Conservation (phyloP, 2,113 vertebrate species). For the Donacobius atricapilla region DNA sequence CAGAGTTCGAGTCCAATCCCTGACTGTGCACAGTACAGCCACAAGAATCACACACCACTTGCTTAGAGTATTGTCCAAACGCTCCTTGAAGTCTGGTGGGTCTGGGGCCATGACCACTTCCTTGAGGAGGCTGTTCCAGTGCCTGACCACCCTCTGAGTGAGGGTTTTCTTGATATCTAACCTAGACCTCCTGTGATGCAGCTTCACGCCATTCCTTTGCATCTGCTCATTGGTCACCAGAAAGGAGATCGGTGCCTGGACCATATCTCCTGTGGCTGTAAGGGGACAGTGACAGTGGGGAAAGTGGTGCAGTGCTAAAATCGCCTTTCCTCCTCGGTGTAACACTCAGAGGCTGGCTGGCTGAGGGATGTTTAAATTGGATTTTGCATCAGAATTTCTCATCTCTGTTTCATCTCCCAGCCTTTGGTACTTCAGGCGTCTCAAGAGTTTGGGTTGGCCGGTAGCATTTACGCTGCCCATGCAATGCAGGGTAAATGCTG, state of each 20-base stretch:
- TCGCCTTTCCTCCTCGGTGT: background rate
- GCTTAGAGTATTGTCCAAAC: background rate
- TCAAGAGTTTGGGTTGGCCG: background rate
- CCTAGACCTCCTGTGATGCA: background rate
- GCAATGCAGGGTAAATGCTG: background rate
- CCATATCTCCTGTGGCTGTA: background rate
- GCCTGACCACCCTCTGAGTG: no score
- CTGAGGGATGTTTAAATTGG: fast-evolving
- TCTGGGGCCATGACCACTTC: background rate
- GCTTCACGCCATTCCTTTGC: background rate
- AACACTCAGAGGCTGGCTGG: background rate
- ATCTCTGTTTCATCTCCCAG: background rate
- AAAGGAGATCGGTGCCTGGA: background rate
- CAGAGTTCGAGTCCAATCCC: background rate
- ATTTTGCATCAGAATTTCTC: background rate
- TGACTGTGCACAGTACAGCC: background rate
- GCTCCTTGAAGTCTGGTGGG: background rate
- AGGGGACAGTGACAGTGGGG: background rate
- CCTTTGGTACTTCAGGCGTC: background rate
- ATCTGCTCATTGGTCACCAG: background rate
- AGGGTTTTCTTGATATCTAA: background rate
- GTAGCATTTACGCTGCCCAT: background rate
- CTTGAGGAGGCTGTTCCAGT: background rate
- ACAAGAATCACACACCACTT: background rate
- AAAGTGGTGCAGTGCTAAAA: background rate